phyloP scores from a whole-genome alignment of 2,888 invertebrate genomes.

The Acrobasis suavella region DNA sequence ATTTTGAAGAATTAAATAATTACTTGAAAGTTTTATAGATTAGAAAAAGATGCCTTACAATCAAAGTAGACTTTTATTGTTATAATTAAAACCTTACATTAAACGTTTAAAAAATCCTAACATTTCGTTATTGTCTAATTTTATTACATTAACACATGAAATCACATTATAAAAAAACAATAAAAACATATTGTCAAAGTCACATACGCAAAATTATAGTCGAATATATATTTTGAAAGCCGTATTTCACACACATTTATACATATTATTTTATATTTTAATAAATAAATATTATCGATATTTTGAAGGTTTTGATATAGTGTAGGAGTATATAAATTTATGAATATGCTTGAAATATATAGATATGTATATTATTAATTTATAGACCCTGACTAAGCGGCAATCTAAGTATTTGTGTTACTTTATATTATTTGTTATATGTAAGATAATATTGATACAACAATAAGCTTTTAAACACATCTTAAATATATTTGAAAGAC shows the following conservation, averaged over 20 bases:
- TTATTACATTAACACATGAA: constrained; percentile 21
- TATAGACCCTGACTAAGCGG: constrained; percentile 57
- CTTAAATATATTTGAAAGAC: background rate
- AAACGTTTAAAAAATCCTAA: background rate
- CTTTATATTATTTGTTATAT: constrained; percentile 16
- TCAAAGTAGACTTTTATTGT: no score
- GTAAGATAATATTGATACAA: constrained; percentile 19
- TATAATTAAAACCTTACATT: background rate
- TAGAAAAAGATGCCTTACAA: no score
- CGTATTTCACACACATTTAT: background rate
- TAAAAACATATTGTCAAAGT: constrained; percentile 72
- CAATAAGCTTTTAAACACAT: background rate
- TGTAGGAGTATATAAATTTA: background rate
- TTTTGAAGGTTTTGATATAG: background rate
- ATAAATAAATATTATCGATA: background rate
- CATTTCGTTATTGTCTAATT: constrained; percentile 31
- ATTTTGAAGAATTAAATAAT: no score
- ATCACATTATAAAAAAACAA: constrained; percentile 30
- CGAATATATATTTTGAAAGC: constrained; percentile 24
- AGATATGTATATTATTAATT: constrained; percentile 37
- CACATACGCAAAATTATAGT: constrained; percentile 56
- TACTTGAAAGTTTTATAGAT: no score
- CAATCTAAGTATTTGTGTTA: constrained; percentile 30
- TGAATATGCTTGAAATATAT: constrained; percentile 28
- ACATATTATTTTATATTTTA: background rate